These are phyloP conservation scores for Arion vulgaris DNA, from an alignment of 1,140 invertebrate genomes.

Conservation along the genomic window DNA sequence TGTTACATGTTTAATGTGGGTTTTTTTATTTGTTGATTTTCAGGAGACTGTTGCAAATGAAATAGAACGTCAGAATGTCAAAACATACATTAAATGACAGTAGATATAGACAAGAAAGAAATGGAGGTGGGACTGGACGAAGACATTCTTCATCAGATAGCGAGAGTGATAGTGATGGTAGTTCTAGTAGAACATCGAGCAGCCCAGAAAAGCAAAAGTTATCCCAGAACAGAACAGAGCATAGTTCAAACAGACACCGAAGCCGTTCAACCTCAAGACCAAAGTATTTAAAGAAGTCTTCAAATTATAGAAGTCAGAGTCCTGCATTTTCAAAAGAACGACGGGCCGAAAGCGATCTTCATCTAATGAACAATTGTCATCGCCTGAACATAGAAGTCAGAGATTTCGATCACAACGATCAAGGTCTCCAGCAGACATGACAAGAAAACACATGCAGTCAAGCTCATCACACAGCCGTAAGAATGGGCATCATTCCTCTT, in stretches of 20 bases:
- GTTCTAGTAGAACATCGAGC: neutral
- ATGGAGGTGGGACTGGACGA: no score
- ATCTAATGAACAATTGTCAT: neutral
- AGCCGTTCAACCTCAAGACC: neutral
- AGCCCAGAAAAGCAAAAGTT: neutral
- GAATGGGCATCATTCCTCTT: neutral
- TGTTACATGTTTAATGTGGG: no score
- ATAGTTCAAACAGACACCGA: neutral
- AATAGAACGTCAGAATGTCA: no score
- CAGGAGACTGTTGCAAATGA: no score
- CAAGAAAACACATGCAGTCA: no score
- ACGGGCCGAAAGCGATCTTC: neutral
- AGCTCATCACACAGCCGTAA: neutral
- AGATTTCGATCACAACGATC: neutral
- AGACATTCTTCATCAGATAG: neutral
- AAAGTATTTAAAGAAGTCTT: neutral
- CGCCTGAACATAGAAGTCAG: neutral
- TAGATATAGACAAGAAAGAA: no score
- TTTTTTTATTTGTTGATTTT: no score
- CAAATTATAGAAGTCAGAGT: neutral
- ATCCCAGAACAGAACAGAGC: neutral
- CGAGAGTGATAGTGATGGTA: neutral
- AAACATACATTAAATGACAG: no score
- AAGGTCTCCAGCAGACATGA: neutral
- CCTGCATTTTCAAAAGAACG: no score